A percentile compares a stretch with the other conserved stretches of the same genome.
These are phyloP conservation scores for Caenorhabditis briggsae DNA, from an alignment of 1,140 invertebrate species.

Conservation along the genomic window DNA sequence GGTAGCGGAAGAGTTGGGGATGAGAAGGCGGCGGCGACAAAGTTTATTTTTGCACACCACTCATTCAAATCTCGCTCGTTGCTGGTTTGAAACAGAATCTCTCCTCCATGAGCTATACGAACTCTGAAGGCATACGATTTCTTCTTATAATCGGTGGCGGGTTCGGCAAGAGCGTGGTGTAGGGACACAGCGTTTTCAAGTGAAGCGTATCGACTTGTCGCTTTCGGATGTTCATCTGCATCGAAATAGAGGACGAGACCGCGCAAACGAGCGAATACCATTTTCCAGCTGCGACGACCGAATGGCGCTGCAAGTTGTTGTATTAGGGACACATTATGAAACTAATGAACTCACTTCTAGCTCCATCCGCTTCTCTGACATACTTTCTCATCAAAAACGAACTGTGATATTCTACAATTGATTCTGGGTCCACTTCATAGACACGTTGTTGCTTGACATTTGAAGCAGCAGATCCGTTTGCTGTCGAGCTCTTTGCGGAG, in stretches of 20 bases:
- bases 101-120: slow-evolving; percentile 93
- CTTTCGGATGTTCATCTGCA: slow-evolving; percentile 88
- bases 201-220: slow-evolving; percentile 38
- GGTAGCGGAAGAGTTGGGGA: slow-evolving; percentile 87
- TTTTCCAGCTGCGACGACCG: slow-evolving; percentile 97
- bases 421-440: slow-evolving; percentile 81
- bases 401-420: slow-evolving; percentile 93
- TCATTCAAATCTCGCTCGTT: slow-evolving; percentile 93
- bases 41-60: slow-evolving; percentile 90
- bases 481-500: slow-evolving; percentile 25
- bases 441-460: not conserved
- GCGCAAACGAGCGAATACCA: slow-evolving; percentile 95
- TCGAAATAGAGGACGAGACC: slow-evolving; percentile 96
- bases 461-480: slow-evolving; percentile 20
- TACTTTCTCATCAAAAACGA: slow-evolving; percentile 99
- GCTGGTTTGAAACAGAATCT: slow-evolving; percentile 96
- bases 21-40: slow-evolving; percentile 93
- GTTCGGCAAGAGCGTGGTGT: slow-evolving; percentile 93
- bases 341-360: slow-evolving; percentile 85
- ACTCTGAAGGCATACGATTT: slow-evolving; percentile 96
- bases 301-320: slow-evolving; percentile 86
- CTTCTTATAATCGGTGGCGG: slow-evolving; percentile 95
- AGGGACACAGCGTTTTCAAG: slow-evolving; percentile 85
- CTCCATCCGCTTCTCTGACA: slow-evolving; percentile 92
- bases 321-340: not conserved